phyloP scores from a whole-genome alignment of 2,797 vertebrate species.

The Muscicapa striata region DNA sequence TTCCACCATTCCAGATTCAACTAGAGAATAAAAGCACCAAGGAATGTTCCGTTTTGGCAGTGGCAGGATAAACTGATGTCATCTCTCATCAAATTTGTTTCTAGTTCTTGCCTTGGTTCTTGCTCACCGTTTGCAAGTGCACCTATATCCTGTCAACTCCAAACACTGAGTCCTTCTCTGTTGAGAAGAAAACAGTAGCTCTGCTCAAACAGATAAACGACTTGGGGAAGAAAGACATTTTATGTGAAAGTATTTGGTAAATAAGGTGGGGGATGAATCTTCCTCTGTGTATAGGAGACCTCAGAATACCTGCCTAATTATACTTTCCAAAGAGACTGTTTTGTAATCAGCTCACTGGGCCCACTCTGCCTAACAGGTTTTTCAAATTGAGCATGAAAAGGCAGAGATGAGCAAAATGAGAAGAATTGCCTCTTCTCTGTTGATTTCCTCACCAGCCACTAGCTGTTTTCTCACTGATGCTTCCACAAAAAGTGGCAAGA shows the following conservation, averaged over 20 bases:
- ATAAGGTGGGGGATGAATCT: neutral
- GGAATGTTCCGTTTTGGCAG: neutral
- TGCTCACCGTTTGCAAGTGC: neutral
- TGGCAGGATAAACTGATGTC: neutral
- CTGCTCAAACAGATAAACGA: neutral
- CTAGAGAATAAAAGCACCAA: neutral
- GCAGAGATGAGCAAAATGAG: slow-evolving; percentile 11
- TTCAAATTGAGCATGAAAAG: slow-evolving; percentile 16
- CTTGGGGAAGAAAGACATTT: neutral
- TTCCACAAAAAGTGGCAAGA: slow-evolving; percentile 44
- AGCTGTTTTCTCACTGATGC: slow-evolving; percentile 52
- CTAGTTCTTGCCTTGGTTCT: neutral
- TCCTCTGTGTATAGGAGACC: neutral
- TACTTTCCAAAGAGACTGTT: neutral
- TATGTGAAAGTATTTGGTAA: neutral
- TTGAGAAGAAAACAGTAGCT: neutral
- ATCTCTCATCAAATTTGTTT: neutral
- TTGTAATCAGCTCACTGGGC: neutral
- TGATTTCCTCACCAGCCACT: slow-evolving; percentile 33
- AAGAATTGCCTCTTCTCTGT: slow-evolving; percentile 14
- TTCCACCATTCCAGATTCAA: neutral
- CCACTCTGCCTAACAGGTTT: neutral
- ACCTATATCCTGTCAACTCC: neutral
- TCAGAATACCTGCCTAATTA: neutral
- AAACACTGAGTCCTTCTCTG: neutral